These are phyloP conservation scores for Puffinus mauretanicus DNA, from an alignment of 2,113 vertebrate genomes.

Conservation along the genomic window DNA sequence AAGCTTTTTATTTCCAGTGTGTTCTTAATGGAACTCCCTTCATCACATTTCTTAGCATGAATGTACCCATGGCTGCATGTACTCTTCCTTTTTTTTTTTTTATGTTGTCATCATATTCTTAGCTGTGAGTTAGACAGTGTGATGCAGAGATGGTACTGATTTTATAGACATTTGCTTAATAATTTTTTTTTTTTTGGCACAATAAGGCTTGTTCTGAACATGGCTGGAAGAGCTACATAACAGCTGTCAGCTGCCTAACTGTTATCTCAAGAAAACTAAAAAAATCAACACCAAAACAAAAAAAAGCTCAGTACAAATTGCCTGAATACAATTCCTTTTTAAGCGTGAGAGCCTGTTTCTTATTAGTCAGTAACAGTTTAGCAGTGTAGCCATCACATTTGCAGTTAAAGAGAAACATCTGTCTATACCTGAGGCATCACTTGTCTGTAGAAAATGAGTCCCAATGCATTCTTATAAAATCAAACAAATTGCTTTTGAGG, in stretches of 20 bases:
- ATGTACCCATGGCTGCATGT: not conserved
- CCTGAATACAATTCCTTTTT: not conserved
- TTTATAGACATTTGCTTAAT: not conserved
- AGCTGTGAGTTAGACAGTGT: not conserved
- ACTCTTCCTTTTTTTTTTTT: not conserved
- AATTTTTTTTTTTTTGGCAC: not conserved
- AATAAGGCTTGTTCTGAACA: not conserved
- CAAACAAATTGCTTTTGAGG: not conserved
- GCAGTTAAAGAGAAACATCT: not conserved
- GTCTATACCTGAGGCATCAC: not conserved
- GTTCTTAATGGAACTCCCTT: not conserved
- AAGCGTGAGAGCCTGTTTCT: not conserved
- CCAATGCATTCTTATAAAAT: not conserved
- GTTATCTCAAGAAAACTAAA: not conserved
- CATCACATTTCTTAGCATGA: not conserved
- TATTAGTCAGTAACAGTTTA: not conserved
- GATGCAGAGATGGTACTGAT: not conserved
- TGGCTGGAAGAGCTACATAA: not conserved
- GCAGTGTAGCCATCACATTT: not conserved
- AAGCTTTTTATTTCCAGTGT: not conserved
- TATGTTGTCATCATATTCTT: not conserved
- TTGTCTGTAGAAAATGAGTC: not conserved
- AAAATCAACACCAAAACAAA: not conserved
- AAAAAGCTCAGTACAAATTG: not conserved
- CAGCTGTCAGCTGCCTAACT: not conserved